Percentiles rank a stretch among this genome's conserved stretches.
These are phyloP conservation scores for Drosophila baimaii DNA, from an alignment of 1,140 invertebrate species.

Conservation along the genomic window DNA sequence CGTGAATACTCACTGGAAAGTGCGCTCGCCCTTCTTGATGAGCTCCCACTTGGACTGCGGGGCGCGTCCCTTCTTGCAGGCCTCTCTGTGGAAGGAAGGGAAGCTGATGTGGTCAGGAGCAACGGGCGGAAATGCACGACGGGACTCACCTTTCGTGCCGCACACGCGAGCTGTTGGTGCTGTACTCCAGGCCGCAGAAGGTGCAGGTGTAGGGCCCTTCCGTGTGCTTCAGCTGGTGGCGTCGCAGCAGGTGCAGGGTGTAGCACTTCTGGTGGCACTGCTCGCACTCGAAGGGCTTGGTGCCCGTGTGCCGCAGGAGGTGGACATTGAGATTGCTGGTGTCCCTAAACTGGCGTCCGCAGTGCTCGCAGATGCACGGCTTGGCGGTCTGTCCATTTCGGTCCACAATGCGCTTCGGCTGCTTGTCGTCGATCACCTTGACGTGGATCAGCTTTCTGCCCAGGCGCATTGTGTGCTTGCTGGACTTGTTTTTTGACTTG, in stretches of 20 bases:
- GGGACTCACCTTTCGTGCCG: conserved; percentile 57
- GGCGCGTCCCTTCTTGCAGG: conserved; percentile 72
- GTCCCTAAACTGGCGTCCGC: conserved; percentile 66
- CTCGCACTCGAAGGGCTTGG: conserved; percentile 68
- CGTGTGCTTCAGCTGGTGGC: conserved; percentile 67
- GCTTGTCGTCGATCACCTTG: conserved; percentile 61
- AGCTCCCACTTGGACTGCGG: conserved; percentile 70
- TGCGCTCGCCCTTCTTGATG: conserved; percentile 70
- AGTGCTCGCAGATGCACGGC: conserved; percentile 72
- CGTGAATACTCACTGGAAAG: conserved; percentile 61
- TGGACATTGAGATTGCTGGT: conserved; percentile 70
- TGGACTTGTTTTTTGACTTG: conserved; percentile 12
- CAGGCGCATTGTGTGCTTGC: conserved; percentile 68
- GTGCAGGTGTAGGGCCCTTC: conserved; percentile 69
- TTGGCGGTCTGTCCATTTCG: conserved; percentile 55
- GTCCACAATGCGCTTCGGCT: conserved; percentile 71
- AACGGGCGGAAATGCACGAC: too few relatives aligned
- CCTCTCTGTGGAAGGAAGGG: conserved; percentile 35
- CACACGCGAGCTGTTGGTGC: conserved; percentile 69
- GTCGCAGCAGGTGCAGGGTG: conserved; percentile 60
- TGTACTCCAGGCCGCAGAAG: conserved; percentile 69
- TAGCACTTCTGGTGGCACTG: conserved; percentile 70
- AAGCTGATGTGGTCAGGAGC: background rate
- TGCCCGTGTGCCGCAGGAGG: conserved; percentile 65
- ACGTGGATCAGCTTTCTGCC: conserved; percentile 66